A percentile compares a stretch with the other conserved stretches of the same genome.
These are phyloP conservation scores for Pteronotus mesoamericanus DNA, from an alignment of 2,797 vertebrate genomes.

Conservation along the genomic window DNA sequence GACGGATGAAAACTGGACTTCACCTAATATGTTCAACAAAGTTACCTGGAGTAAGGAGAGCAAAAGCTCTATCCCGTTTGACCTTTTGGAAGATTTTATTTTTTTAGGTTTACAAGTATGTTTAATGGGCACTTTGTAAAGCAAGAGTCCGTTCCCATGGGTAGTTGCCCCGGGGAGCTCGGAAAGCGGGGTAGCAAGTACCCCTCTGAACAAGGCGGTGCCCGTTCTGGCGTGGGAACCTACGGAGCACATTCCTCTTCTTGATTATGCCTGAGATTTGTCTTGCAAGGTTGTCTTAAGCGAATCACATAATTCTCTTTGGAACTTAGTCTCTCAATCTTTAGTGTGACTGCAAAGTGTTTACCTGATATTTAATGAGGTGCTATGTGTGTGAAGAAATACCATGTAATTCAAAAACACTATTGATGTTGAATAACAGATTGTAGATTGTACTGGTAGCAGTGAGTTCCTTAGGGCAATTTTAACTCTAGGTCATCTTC, in stretches of 20 bases:
- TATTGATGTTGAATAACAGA: background rate
- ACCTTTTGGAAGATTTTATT: constrained; percentile 4
- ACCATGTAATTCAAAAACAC: constrained; percentile 55
- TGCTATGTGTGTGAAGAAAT: constrained; percentile 63
- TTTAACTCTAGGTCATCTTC: constrained; percentile 18
- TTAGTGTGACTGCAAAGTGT: constrained; percentile 35
- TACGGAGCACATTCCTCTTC: rapidly evolving
- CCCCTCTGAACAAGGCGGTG: background rate
- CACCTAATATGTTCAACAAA: constrained; percentile 44
- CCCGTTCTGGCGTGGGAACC: background rate
- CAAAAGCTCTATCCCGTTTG: constrained; percentile 20
- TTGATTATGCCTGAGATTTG: background rate
- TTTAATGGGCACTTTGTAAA: constrained; percentile 49
- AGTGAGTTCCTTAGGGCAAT: background rate
- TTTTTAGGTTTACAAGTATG: constrained; percentile 7
- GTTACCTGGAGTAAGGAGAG: constrained; percentile 34
- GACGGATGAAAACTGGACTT: constrained; percentile 23
- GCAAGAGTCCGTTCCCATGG: background rate
- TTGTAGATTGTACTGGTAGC: background rate
- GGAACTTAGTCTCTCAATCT: background rate
- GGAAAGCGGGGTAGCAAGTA: background rate
- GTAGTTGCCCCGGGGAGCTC: constrained; percentile 41
- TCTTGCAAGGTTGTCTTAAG: background rate
- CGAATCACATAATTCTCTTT: background rate
- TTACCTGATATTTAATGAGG: constrained; percentile 58